Evolutionary conservation across 2,888 invertebrate genomes (phyloP).

Genomic region (Barypeithes pellucidus): DNA sequence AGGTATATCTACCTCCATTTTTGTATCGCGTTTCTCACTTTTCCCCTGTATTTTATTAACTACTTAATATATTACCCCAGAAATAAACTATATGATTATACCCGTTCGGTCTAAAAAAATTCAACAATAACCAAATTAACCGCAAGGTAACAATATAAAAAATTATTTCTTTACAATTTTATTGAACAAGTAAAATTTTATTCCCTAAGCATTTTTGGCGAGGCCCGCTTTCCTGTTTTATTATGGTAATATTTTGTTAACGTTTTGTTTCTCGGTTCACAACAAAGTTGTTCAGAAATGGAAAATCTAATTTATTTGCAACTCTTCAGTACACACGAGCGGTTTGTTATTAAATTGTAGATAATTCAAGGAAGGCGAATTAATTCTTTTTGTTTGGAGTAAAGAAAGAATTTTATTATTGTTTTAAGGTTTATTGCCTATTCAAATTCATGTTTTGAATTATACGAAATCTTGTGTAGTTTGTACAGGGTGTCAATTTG

Average conservation of each 20-base stretch:
- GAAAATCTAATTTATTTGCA: constrained; percentile 17
- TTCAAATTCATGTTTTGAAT: too few species aligned
- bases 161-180: constrained; percentile 6
- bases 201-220: background rate
- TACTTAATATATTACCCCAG: too few species aligned
- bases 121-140: background rate
- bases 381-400: constrained; percentile 1
- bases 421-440: too few species aligned
- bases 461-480: too few species aligned
- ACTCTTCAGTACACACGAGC: constrained; percentile 16
- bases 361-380: background rate
- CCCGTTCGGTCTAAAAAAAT: too few species aligned
- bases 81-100: too few species aligned
- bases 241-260: constrained; percentile 22
- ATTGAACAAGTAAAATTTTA: background rate
- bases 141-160: background rate
- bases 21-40: too few species aligned
- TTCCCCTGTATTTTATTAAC: too few species aligned
- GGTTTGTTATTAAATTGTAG: constrained; percentile 15
- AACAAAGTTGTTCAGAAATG: constrained; percentile 13
- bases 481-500: too few species aligned
- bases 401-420: background rate
- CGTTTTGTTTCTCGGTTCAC: constrained; percentile 8
- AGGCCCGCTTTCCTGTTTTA: constrained; percentile 10
- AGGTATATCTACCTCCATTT: too few species aligned